phyloP scores from a whole-genome alignment of 2,113 vertebrate species.

The Carollia perspicillata region DNA sequence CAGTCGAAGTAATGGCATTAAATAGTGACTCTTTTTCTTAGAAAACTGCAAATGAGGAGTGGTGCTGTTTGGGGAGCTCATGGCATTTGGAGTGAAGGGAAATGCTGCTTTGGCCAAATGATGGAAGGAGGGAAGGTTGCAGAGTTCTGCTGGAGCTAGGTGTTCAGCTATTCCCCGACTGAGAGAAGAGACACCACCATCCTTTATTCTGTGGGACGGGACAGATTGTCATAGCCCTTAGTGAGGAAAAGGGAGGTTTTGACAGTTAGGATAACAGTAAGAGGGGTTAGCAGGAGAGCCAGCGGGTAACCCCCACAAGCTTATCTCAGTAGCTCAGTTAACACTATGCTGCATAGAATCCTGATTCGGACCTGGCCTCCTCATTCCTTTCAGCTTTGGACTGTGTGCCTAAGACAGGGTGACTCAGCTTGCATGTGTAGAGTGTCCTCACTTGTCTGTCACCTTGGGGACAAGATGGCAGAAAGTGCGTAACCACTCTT shows the following conservation, averaged over 20 bases:
- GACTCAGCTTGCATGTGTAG: not conserved
- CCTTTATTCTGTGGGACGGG: not conserved
- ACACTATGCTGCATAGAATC: not conserved
- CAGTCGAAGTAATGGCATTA: not conserved
- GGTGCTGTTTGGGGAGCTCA: not conserved
- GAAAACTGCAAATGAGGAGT: not conserved
- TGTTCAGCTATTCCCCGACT: not conserved
- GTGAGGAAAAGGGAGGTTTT: not conserved
- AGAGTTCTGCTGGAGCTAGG: not conserved
- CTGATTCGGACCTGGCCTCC: not conserved
- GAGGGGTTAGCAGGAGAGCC: not conserved
- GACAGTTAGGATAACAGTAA: not conserved
- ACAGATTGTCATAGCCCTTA: not conserved
- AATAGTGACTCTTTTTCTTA: not conserved
- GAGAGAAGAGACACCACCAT: not conserved
- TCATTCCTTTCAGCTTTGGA: not conserved
- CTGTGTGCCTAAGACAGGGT: not conserved
- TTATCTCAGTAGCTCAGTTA: not conserved
- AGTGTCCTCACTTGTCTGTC: not conserved
- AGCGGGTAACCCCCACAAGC: not conserved
- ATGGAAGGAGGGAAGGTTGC: not conserved
- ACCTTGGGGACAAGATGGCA: not conserved
- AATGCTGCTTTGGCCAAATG: constrained; percentile 8
- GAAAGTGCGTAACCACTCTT: not conserved
- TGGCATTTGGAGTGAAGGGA: not conserved